Percentiles rank a stretch among this genome's conserved stretches.
Evolutionary conservation across 2,797 vertebrate species (phyloP).

Genomic region (Neosilurus mollespiculum): DNA sequence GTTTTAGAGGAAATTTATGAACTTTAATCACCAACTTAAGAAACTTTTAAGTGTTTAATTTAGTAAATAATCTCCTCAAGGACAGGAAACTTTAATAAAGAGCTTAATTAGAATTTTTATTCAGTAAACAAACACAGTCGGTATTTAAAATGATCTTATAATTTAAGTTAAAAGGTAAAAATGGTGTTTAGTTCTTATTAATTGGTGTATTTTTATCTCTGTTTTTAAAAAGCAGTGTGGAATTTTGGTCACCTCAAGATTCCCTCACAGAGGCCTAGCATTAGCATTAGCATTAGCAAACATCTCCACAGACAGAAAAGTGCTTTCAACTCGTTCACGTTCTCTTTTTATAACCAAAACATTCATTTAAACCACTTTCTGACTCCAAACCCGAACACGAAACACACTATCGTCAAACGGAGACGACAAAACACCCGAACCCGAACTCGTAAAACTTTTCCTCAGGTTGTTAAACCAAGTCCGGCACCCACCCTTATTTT

Average conservation of each 20-base stretch:
- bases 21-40: not conserved
- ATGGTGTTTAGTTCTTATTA: not conserved
- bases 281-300: not conserved
- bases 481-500: constrained; percentile 57
- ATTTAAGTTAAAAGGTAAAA: not conserved
- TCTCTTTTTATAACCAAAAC: not conserved
- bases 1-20: not conserved
- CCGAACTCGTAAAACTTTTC: constrained; percentile 46
- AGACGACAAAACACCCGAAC: constrained; percentile 49
- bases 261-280: not conserved
- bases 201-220: not conserved
- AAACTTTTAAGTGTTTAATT: not conserved
- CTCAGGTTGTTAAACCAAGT: constrained; percentile 48
- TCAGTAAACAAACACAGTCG: not conserved
- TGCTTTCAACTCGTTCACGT: not conserved
- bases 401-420: not conserved
- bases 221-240: not conserved
- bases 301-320: too few species aligned
- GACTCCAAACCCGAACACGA: not conserved
- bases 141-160: not conserved
- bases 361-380: not conserved
- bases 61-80: not conserved
- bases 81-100: not conserved
- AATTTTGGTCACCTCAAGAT: not conserved
- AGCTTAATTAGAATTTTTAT: not conserved